Evolutionary conservation across 2,797 vertebrate species (phyloP).

Genomic region (Cyclura pinguis): DNA sequence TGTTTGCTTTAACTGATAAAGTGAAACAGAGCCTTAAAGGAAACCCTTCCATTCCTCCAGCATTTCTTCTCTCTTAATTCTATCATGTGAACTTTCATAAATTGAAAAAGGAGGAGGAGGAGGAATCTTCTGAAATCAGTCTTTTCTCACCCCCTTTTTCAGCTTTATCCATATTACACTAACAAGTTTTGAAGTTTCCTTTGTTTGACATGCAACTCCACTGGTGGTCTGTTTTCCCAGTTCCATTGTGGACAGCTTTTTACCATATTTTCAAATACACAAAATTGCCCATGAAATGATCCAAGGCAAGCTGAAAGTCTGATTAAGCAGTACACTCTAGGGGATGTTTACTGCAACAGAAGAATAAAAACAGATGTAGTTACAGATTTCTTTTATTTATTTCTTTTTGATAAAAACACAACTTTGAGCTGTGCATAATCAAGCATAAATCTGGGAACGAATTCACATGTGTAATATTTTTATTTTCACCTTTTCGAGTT

Average conservation of each 20-base stretch:
- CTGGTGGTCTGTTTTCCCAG: slow-evolving; percentile 1
- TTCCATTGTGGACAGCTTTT: neutral
- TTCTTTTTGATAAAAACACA: too few relatives aligned
- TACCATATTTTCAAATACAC: neutral
- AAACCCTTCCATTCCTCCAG: neutral
- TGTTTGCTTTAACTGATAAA: neutral
- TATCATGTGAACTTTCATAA: neutral
- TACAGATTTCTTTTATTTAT: neutral
- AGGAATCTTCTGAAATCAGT: neutral
- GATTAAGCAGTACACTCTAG: neutral
- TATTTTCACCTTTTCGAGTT: too few relatives aligned
- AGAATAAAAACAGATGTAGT: neutral
- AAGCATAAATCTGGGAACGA: too few relatives aligned
- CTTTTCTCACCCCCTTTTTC: slow-evolving; percentile 12
- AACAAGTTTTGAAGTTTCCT: slow-evolving; percentile 25
- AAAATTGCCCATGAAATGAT: neutral
- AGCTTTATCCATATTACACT: neutral
- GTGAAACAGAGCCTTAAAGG: neutral
- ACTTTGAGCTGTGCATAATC: too few relatives aligned
- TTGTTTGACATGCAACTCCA: neutral
- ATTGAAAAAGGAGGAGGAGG: too few relatives aligned
- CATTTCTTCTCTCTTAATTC: neutral
- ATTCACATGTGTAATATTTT: too few relatives aligned
- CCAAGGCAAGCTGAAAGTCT: slow-evolving; percentile 7
- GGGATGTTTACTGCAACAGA: neutral